Evolutionary conservation across 2,797 vertebrate species (phyloP), one percentile per base, ranked within the genome.

Genomic region (Lophius americanus): DNA sequence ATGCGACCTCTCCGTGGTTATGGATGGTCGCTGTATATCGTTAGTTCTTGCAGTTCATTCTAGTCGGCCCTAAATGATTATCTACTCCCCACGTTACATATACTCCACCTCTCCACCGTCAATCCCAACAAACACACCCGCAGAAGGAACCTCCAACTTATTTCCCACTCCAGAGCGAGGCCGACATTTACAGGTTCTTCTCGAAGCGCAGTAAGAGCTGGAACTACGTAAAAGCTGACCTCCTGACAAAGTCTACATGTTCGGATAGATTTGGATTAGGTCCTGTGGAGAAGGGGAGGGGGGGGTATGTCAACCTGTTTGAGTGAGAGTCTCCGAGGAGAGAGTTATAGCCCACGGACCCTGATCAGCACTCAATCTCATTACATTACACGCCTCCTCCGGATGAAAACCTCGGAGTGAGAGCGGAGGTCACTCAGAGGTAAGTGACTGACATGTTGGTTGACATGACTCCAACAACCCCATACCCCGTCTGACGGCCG

Each of bases 351-450:
- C 57, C 70, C 50, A 42, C 44, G 52, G 51, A 66, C 76, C 11
- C 10, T 62, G 46, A 79, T 62, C 2, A 47, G 51, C 43, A 55
- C 61, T 62, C 75, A 66, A 70, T 85, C 85, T 89, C 83, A 88
- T 89, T 85, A 89, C 83, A 88, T 89, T 85, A 89, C 75, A 39
- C 65, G 3, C 64, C 78, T 85, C 43, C 61, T 52, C 41, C 76
- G 84, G 82, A 89, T 85, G 73, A 89, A 85, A 79, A 39, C 14
- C 50, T 76, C 63, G 7, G 72, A 71, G 59, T 33, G 56, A 72
- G 75, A 73, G 76, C 58, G 71, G 81, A 83, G 86, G 85, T 91
- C 83, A 87, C 5, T 3, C 73, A 61, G 62, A 76, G 82, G 80
- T 75, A 81, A 85, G 78, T 81, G 68, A 83, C 71, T 51, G 83